phyloP scores from a whole-genome alignment of 2,113 vertebrate species.

The Rhinopomastus cyanomelas region DNA sequence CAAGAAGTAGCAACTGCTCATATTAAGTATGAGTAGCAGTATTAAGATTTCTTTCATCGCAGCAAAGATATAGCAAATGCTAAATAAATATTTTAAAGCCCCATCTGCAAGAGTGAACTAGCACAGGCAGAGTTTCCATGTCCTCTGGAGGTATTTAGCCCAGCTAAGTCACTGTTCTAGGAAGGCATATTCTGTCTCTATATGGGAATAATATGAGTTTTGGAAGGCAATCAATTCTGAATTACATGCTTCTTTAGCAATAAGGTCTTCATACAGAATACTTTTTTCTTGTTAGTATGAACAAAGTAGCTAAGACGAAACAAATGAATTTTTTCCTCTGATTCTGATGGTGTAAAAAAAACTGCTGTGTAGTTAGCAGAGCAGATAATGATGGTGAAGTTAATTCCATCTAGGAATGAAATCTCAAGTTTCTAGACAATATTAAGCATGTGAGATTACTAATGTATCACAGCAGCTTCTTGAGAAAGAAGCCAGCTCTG shows the following conservation, averaged over 20 bases:
- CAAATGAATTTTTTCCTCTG: not conserved
- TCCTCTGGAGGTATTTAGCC: not conserved
- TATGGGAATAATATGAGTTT: not conserved
- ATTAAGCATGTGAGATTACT: not conserved
- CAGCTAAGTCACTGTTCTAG: not conserved
- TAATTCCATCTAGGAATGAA: not conserved
- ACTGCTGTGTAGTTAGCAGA: not conserved
- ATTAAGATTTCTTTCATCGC: not conserved
- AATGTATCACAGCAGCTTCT: not conserved
- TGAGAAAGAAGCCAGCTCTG: not conserved
- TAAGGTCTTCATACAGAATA: not conserved
- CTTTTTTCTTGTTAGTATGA: not conserved
- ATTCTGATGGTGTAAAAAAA: not conserved
- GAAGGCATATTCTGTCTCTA: not conserved
- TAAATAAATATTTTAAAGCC: constrained; percentile 44
- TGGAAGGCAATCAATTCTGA: not conserved
- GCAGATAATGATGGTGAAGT: not conserved
- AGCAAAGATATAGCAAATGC: not conserved
- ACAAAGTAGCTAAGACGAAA: not conserved
- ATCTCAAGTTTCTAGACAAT: not conserved
- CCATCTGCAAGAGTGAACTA: constrained; percentile 6
- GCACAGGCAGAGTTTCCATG: not conserved
- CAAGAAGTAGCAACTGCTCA: not conserved
- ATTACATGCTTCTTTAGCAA: not conserved
- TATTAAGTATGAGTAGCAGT: not conserved